Percentiles rank a stretch among this genome's conserved stretches.
These are phyloP conservation scores for Phallusia fumigata DNA, from an alignment of 23 tunicate genomes.

Conservation along the genomic window DNA sequence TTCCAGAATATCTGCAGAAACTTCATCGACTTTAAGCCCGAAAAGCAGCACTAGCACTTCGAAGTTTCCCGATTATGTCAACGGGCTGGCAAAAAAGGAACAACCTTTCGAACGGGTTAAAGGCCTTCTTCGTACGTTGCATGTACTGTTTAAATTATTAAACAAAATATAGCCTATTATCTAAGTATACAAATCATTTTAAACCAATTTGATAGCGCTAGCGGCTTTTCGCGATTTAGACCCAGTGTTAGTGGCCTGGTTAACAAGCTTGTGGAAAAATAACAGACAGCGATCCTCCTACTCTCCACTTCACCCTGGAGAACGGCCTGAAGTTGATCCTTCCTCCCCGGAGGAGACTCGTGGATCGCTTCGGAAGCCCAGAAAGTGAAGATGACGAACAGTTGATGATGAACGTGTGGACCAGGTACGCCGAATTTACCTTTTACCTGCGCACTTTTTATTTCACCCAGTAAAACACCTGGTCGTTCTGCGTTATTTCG, in stretches of 20 bases:
- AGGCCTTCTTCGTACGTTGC: conserved; percentile 61
- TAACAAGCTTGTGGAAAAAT: no score
- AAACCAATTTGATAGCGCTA: no score
- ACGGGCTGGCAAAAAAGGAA: conserved; percentile 10
- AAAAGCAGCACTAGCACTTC: conserved; percentile 10
- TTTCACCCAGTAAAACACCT: no score
- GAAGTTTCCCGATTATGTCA: conserved; percentile 31
- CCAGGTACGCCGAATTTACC: conserved; percentile 56
- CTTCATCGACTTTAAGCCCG: not conserved
- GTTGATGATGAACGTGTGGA: conserved; percentile 58
- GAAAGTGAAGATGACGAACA: conserved; percentile 31
- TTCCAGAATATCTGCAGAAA: not conserved
- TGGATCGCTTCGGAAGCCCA: conserved; percentile 10
- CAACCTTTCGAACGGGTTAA: conserved; percentile 59
- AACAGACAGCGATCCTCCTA: conserved; percentile 72
- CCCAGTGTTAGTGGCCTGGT: no score
- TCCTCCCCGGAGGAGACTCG: conserved; percentile 46
- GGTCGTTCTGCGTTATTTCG: no score
- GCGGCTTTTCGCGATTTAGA: no score
- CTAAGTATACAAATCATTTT: no score
- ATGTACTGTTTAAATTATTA: no score
- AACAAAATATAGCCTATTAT: no score
- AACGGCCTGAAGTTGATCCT: conserved; percentile 71
- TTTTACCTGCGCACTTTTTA: no score
- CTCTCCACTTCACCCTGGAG: conserved; percentile 64